A percentile compares a stretch with the other conserved stretches of the same genome.
Conservation (phyloP, 2,797 vertebrate genomes). For the Meriones psammophilus region DNA sequence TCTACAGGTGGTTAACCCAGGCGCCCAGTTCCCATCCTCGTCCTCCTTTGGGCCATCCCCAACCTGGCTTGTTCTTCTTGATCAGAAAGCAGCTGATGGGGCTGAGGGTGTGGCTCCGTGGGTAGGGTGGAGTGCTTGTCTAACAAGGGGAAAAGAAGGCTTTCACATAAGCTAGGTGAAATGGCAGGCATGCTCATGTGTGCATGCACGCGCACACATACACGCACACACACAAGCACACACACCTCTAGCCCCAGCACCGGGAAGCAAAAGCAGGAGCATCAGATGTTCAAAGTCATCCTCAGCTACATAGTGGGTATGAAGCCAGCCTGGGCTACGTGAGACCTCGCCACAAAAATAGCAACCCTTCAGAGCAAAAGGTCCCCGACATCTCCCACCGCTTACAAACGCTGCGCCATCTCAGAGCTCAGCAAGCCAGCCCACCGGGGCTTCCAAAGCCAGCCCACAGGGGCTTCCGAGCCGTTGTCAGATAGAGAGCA, state of each 20-base stretch:
- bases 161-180: background rate
- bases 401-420: background rate
- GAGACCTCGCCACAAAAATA: background rate
- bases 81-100: background rate
- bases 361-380: background rate
- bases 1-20: background rate
- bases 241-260: background rate
- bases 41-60: background rate
- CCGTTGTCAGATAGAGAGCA: conserved; percentile 60
- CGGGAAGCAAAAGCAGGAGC: background rate
- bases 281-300: background rate
- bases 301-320: background rate
- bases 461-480: background rate
- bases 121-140: no score
- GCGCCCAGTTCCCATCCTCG: background rate
- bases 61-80: background rate
- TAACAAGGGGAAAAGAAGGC: background rate
- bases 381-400: background rate
- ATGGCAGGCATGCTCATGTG: background rate
- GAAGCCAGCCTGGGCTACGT: background rate
- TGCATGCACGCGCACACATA: background rate
- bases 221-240: no score
- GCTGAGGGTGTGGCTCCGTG: background rate
- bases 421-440: background rate
- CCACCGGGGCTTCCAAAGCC: background rate